Percentiles rank a stretch among this genome's conserved stretches.
These are phyloP conservation scores for Cossypha polioptera DNA, from an alignment of 2,797 vertebrate species.

Conservation along the genomic window DNA sequence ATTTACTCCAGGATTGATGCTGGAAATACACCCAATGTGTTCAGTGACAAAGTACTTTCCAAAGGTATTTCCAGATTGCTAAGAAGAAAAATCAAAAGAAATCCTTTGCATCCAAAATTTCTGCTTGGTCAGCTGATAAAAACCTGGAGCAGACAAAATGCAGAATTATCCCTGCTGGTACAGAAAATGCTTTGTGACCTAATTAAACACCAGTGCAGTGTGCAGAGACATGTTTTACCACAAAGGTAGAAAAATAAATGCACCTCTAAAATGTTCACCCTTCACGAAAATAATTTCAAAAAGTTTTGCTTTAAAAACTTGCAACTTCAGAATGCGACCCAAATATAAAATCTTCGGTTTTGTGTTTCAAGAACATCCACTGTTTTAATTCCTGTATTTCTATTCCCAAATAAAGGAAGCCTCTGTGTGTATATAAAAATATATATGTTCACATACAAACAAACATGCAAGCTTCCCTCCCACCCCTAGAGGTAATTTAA, in stretches of 20 bases:
- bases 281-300: not conserved
- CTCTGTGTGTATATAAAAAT: not conserved
- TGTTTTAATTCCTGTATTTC: not conserved
- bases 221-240: not conserved
- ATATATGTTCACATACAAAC: not conserved
- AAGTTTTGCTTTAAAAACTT: not conserved
- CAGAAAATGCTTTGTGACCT: not conserved
- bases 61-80: not conserved
- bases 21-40: not conserved
- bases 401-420: not conserved
- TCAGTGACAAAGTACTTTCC: not conserved
- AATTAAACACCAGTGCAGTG: not conserved
- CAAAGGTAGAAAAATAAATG: not conserved
- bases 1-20: constrained; percentile 13
- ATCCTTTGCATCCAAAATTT: not conserved
- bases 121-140: constrained; percentile 4
- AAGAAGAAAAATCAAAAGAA: not conserved
- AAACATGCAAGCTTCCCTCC: not conserved
- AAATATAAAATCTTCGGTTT: not conserved
- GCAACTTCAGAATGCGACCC: not conserved
- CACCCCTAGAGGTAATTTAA: constrained; percentile 19
- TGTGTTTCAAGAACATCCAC: not conserved
- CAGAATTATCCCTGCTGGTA: not conserved
- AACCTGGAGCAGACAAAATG: not conserved
- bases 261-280: not conserved